These are phyloP conservation scores for Lonchura striata DNA, from an alignment of 2,113 vertebrate species.

Conservation along the genomic window DNA sequence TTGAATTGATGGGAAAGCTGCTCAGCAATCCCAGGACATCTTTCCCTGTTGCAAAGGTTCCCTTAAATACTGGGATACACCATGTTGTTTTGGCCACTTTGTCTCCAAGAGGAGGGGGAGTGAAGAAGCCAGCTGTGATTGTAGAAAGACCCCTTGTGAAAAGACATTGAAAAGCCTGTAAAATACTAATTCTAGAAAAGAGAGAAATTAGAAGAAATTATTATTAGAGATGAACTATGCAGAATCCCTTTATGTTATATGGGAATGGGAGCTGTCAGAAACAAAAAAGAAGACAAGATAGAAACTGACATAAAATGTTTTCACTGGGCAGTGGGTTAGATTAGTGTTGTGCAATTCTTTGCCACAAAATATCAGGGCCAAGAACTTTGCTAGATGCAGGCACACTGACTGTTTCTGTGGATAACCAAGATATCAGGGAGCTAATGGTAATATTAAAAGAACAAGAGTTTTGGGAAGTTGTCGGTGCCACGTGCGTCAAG, in stretches of 20 bases:
- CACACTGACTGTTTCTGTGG: slow-evolving; percentile 26
- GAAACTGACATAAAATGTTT: slow-evolving; percentile 27
- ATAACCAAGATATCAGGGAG: slow-evolving; percentile 44
- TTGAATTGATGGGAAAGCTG: background rate
- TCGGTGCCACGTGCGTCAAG: slow-evolving; percentile 20
- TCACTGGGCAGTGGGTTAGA: background rate
- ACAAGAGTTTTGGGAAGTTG: slow-evolving; percentile 31
- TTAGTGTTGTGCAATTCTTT: slow-evolving; percentile 55
- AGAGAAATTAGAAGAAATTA: background rate
- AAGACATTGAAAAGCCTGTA: background rate
- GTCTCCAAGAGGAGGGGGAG: background rate
- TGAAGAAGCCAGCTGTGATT: background rate
- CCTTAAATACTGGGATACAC: background rate
- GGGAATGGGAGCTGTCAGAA: background rate
- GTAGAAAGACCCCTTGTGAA: background rate
- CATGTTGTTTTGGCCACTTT: background rate
- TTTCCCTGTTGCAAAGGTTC: background rate
- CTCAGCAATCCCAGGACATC: background rate
- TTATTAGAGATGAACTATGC: background rate
- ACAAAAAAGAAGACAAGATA: background rate
- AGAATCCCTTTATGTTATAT: background rate
- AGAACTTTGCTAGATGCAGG: slow-evolving; percentile 31
- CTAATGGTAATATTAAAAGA: slow-evolving; percentile 21
- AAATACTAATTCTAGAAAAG: background rate
- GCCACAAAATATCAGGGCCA: slow-evolving; percentile 42